phyloP scores from a whole-genome alignment of 2,888 invertebrate genomes.

The Drosophila anceps region DNA sequence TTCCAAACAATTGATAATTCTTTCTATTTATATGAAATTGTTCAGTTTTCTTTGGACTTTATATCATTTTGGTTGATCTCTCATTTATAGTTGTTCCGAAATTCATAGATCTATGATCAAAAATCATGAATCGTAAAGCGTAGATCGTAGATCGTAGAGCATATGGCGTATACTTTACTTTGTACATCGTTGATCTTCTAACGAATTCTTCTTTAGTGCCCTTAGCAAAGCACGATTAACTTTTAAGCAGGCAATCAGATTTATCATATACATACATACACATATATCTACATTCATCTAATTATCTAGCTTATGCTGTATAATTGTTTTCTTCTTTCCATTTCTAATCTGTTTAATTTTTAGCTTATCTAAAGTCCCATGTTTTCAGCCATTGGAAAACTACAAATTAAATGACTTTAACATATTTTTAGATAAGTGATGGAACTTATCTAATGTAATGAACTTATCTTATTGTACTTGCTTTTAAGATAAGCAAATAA shows the following conservation, averaged over 20 bases:
- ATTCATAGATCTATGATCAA: background rate
- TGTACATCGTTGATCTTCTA: too few relatives aligned
- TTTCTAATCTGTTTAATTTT: background rate
- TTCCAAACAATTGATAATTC: too few relatives aligned
- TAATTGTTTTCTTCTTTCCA: background rate
- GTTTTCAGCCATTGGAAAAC: slow-evolving; percentile 1
- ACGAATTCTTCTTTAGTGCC: background rate
- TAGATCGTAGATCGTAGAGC: background rate
- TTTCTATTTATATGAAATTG: too few relatives aligned
- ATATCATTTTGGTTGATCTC: too few relatives aligned
- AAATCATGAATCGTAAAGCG: background rate
- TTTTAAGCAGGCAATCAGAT: background rate
- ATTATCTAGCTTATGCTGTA: background rate
- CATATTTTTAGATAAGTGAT: background rate
- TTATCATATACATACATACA: too few relatives aligned
- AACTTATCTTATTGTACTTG: background rate
- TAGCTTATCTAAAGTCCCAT: background rate
- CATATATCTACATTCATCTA: too few relatives aligned
- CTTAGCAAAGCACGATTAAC: background rate
- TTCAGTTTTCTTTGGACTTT: too few relatives aligned
- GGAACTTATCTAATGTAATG: too few relatives aligned
- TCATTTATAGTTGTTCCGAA: too few relatives aligned
- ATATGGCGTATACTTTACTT: background rate
- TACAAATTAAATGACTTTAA: background rate
- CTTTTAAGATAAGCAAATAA: background rate